Conservation (phyloP, 2,113 vertebrate species). For the Paramormyrops kingsleyae region DNA sequence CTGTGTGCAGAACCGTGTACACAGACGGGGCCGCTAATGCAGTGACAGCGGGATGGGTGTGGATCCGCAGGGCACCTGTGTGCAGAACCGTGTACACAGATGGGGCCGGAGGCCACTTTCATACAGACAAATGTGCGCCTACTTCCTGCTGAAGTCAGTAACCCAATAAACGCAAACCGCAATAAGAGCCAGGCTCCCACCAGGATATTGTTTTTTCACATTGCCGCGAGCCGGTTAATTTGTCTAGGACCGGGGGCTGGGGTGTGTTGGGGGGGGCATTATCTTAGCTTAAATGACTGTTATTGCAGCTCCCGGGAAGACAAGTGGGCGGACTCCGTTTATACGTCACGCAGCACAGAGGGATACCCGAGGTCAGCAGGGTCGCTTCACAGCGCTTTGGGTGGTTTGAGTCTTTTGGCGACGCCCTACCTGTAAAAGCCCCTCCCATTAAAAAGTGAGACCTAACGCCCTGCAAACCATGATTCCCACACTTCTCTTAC, state of each 20-base stretch:
- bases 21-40: not conserved
- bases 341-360: not conserved
- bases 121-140: not conserved
- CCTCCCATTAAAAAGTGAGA: not conserved
- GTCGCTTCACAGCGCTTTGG: not conserved
- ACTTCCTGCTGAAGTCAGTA: not conserved
- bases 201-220: not conserved
- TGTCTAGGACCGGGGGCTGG: not conserved
- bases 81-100: not conserved
- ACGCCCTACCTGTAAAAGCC: not conserved
- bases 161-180: not conserved
- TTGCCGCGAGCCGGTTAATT: not conserved
- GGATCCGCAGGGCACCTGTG: not conserved
- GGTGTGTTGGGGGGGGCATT: not conserved
- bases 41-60: conserved; percentile 11
- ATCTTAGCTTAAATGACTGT: not conserved
- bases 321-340: not conserved
- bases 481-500: not conserved
- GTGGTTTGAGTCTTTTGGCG: not conserved
- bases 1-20: too few species aligned
- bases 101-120: not conserved
- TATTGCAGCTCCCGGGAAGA: not conserved
- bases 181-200: not conserved
- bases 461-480: not conserved
- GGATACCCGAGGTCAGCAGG: not conserved